These are phyloP conservation scores for Cotesia congregata DNA, from an alignment of 2,888 invertebrate genomes.

Conservation along the genomic window DNA sequence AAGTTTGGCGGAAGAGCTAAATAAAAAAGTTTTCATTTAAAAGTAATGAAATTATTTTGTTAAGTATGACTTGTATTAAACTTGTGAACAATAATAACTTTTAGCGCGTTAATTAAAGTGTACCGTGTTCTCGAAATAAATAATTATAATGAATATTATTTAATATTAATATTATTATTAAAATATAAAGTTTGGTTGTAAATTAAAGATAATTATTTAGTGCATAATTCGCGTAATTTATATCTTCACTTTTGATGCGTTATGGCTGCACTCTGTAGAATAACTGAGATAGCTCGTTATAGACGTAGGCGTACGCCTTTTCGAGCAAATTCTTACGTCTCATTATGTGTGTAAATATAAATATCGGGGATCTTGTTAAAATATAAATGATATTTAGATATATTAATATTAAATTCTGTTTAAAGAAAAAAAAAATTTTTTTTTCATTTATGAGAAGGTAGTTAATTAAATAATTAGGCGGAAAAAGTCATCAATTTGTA, in stretches of 20 bases:
- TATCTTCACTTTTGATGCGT: not conserved
- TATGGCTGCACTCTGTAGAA: not conserved
- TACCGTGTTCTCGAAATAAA: not conserved
- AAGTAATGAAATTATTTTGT: not conserved
- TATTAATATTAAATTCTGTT: not conserved
- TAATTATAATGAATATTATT: slow-evolving; percentile 3
- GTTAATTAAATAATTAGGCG: too few species aligned
- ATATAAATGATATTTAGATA: not conserved
- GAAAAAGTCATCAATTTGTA: too few species aligned
- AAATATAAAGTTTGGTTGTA: not conserved
- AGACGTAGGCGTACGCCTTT: slow-evolving; percentile 27
- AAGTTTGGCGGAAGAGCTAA: not conserved
- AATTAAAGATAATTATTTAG: not conserved
- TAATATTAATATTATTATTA: not conserved
- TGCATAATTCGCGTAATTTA: not conserved
- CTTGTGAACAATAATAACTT: not conserved
- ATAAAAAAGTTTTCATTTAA: not conserved
- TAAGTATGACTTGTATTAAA: not conserved
- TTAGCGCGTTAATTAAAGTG: not conserved
- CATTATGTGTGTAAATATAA: slow-evolving; percentile 10
- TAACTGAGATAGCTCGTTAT: slow-evolving; percentile 18
- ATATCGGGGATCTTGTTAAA: slow-evolving; percentile 1
- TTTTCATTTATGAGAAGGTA: too few species aligned
- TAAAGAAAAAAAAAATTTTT: too few species aligned
- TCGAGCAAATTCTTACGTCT: slow-evolving; percentile 26